These are phyloP conservation scores for Callocephalon fimbriatum DNA, from an alignment of 2,113 vertebrate genomes.

Conservation along the genomic window DNA sequence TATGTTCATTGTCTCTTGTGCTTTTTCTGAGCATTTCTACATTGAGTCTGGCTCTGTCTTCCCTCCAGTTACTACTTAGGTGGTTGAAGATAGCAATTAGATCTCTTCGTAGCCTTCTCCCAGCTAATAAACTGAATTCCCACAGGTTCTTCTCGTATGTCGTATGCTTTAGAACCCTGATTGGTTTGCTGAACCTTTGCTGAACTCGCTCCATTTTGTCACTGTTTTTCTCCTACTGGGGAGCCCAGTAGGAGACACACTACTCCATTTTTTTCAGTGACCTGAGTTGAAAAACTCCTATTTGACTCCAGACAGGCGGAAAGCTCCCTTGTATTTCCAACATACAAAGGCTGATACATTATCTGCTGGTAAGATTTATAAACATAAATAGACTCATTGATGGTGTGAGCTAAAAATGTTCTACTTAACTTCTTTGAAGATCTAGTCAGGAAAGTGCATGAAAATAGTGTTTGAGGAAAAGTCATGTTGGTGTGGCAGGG, in stretches of 20 bases:
- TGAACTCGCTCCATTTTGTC: background rate
- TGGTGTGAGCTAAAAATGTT: background rate
- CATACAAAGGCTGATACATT: background rate
- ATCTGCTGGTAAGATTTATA: background rate
- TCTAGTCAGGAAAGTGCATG: background rate
- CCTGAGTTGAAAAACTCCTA: background rate
- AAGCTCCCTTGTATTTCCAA: background rate
- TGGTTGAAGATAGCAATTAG: background rate
- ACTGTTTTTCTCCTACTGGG: background rate
- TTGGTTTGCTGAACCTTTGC: background rate
- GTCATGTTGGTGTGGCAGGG: background rate
- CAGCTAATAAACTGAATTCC: background rate
- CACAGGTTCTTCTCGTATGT: background rate
- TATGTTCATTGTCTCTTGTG: background rate
- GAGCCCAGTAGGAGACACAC: background rate
- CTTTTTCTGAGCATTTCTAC: background rate
- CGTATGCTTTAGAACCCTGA: background rate
- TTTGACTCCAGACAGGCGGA: background rate
- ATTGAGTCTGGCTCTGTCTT: background rate
- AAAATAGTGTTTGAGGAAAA: background rate
- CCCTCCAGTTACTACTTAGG: background rate
- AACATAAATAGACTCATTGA: background rate
- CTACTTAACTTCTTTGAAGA: background rate
- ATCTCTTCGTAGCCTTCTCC: background rate
- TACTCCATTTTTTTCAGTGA: background rate